These are phyloP conservation scores for Metallyticus violacea DNA, from an alignment of 2,888 invertebrate species.

Conservation along the genomic window DNA sequence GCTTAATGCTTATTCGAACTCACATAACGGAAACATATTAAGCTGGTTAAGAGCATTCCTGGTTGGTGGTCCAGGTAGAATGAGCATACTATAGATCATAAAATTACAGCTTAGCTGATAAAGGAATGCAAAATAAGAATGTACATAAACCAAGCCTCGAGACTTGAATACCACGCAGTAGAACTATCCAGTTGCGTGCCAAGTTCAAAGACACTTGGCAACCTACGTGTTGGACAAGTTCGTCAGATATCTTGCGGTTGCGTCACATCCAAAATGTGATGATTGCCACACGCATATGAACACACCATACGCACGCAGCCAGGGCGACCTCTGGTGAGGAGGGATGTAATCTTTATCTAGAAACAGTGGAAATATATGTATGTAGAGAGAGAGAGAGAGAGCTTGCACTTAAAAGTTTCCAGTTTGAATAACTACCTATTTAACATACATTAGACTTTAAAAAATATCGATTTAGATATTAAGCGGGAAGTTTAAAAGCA, in stretches of 20 bases:
- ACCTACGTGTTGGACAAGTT: background rate
- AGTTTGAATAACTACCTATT: no score
- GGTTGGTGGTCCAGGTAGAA: background rate
- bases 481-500: no score
- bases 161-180: background rate
- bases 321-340: background rate
- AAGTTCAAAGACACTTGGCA: background rate
- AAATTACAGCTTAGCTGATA: background rate
- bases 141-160: background rate
- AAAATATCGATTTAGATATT: no score
- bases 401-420: no score
- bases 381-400: no score
- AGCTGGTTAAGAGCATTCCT: background rate
- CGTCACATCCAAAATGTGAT: background rate
- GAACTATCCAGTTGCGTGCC: background rate
- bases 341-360: no score
- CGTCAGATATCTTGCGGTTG: background rate
- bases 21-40: background rate
- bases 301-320: background rate
- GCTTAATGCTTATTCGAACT: no score
- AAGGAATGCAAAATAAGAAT: background rate
- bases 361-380: no score
- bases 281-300: background rate
- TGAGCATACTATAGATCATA: no score
- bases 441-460: no score